phyloP scores from a whole-genome alignment of 1,140 invertebrate species.

The Bacillus rossius region DNA sequence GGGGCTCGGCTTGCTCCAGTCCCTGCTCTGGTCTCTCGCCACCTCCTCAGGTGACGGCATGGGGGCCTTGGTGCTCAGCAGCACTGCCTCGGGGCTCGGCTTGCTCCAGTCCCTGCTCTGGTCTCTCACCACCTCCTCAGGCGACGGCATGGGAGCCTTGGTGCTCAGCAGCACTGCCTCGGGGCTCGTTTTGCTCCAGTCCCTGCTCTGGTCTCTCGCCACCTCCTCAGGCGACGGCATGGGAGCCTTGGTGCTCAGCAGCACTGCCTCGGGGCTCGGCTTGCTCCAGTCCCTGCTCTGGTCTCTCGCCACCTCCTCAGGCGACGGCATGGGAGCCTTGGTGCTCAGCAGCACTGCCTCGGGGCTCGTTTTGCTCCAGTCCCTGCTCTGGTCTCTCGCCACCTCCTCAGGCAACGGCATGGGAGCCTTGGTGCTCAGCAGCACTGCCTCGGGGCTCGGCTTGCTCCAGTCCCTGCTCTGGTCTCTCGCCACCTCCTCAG shows the following conservation, averaged over 20 bases:
- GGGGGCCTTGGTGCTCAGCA: slow-evolving; percentile 18
- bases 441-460: not conserved
- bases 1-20: slow-evolving; percentile 4
- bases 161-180: slow-evolving; percentile 6
- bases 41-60: slow-evolving; percentile 31
- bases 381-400: slow-evolving; percentile 7
- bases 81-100: not conserved
- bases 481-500: slow-evolving; percentile 25
- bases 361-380: slow-evolving; percentile 3
- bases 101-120: slow-evolving; percentile 9
- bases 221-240: slow-evolving; percentile 31
- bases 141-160: slow-evolving; percentile 27
- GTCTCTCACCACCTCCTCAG: slow-evolving; percentile 30
- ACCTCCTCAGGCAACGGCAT: slow-evolving; percentile 31
- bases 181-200: slow-evolving; percentile 3
- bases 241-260: slow-evolving; percentile 18
- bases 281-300: slow-evolving; percentile 7
- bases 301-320: slow-evolving; percentile 25
- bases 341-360: slow-evolving; percentile 6
- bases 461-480: slow-evolving; percentile 7
- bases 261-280: not conserved
- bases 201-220: slow-evolving; percentile 7
- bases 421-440: slow-evolving; percentile 18
- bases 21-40: slow-evolving; percentile 7
- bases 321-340: slow-evolving; percentile 27